Evolutionary conservation across 1,140 invertebrate genomes (phyloP), one percentile per base, ranked within the genome.

Genomic region (Harpegnathos saltator): DNA sequence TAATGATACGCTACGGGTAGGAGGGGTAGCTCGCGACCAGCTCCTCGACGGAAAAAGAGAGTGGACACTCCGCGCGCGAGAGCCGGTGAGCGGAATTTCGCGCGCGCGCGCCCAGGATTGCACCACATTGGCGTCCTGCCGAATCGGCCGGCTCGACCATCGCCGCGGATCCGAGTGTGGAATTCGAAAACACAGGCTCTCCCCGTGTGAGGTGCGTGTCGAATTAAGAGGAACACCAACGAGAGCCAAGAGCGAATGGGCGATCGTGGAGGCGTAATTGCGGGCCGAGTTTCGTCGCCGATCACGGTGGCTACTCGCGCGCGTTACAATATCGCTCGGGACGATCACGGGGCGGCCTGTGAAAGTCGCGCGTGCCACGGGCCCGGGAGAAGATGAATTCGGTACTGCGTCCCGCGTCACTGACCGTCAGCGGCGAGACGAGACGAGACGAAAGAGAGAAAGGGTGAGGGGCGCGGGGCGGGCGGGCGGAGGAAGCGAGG

Each of bases 1-100:
- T 94, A 93, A 94, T 94, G 92, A 94, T 93, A 93, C 90, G 93
- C 91, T 92, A 87, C 85, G 81, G 84, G 88, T 88, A 88, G 88
- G 86, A 89, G 86, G 84, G 84, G 71, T 44, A 84, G 84, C 82
- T 75, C 48, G 82, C 65, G 85, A 80, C 48, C 81, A 61, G 58
- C 74, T 78, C n/a, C 56, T 69, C 63, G 84, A 62, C 85, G 86
- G 84, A 82, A 89, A 89, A 89, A 89, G 72, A 85, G 59, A 84
- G 86, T 84, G 84, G 86, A 89, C 87, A 89, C 33, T 85, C 78
- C 83, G 86, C 78, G 83, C n/a, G n/a, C n/a, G n/a, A n/a, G n/a
- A 52, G 29, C 29, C 29, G 29, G 69, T 80, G 12, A 71, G 59
- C 24, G 77, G 61, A 84, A 84, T 84, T 84, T 84, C 77, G 81